These are phyloP conservation scores for Melinopterus prodromus DNA, from an alignment of 2,888 invertebrate species.

Conservation along the genomic window DNA sequence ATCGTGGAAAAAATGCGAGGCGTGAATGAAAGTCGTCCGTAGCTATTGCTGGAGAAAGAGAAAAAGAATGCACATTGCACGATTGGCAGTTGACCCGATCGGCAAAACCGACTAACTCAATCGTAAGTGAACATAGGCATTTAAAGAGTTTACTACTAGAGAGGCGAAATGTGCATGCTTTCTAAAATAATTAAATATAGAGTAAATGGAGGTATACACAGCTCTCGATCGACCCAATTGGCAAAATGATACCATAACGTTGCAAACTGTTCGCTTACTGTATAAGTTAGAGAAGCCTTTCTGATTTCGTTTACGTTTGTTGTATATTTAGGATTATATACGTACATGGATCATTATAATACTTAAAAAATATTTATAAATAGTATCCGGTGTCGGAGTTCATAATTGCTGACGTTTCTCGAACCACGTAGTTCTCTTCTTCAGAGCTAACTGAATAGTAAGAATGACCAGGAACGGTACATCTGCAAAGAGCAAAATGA, in stretches of 20 bases:
- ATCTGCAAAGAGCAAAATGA: no score
- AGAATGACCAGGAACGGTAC: no score
- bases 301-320: no score
- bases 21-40: not conserved
- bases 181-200: constrained; percentile 4
- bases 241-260: not conserved
- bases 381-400: no score
- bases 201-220: not conserved
- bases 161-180: constrained; percentile 4
- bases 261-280: not conserved
- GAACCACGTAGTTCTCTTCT: no score
- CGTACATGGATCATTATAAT: no score
- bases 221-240: not conserved
- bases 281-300: no score
- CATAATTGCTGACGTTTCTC: no score
- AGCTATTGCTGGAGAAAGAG: not conserved
- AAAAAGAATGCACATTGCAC: not conserved
- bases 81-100: not conserved
- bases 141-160: not conserved
- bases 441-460: no score
- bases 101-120: not conserved
- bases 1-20: not conserved
- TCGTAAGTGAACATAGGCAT: not conserved
- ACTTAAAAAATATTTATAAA: no score
- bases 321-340: no score